phyloP scores from a whole-genome alignment of 2,113 vertebrate genomes.

The Lepisosteus oculatus region DNA sequence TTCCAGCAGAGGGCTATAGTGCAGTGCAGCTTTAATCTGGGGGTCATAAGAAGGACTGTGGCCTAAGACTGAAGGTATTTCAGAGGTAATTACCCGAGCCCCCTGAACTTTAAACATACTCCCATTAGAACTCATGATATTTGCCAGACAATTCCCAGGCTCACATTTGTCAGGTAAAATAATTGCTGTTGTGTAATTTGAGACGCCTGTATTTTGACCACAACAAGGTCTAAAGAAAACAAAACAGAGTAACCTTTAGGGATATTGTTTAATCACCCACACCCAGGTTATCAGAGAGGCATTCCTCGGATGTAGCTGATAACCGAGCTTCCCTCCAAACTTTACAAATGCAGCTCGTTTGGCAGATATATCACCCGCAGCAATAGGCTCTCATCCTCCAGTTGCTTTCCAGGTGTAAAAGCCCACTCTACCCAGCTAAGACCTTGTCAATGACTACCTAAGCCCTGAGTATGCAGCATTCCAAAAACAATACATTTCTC shows the following conservation, averaged over 20 bases:
- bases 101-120: constrained; percentile 15
- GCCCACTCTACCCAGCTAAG: background rate
- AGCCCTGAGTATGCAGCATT: background rate
- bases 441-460: background rate
- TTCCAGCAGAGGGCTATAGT: background rate
- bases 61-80: constrained; percentile 3
- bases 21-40: background rate
- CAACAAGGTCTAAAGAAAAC: background rate
- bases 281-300: background rate
- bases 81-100: background rate
- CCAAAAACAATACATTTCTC: background rate
- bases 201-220: constrained; percentile 28
- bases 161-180: constrained; percentile 21
- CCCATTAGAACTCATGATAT: constrained; percentile 22
- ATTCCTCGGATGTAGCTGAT: background rate
- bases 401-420: background rate
- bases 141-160: constrained; percentile 26
- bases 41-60: background rate
- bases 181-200: constrained; percentile 35
- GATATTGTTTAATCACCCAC: background rate
- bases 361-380: background rate
- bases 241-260: background rate
- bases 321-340: background rate
- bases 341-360: background rate
- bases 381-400: background rate